Percentiles rank a stretch among this genome's conserved stretches.
phyloP scores from a whole-genome alignment of 2,797 vertebrate species.

The Silurus aristotelis region DNA sequence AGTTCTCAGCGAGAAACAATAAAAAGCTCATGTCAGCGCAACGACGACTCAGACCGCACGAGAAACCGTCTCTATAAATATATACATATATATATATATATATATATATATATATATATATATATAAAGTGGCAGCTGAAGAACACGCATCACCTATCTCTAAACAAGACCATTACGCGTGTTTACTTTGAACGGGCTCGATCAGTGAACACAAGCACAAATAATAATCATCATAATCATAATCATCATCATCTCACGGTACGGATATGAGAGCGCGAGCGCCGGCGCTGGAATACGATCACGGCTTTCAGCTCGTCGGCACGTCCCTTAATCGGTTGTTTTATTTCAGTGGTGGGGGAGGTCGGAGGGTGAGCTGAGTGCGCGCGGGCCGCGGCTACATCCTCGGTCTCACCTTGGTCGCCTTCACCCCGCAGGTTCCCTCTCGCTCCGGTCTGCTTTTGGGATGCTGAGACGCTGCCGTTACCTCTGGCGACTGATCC shows the following conservation, averaged over 20 bases:
- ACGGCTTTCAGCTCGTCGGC: constrained; percentile 1
- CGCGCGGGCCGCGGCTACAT: constrained; percentile 57
- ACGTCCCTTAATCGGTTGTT: not conserved
- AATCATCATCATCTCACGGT: constrained; percentile 1
- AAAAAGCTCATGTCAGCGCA: constrained; percentile 38
- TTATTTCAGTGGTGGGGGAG: not conserved
- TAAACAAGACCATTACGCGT: not conserved
- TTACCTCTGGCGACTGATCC: constrained; percentile 58
- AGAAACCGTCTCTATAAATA: not conserved
- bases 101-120: too few species aligned
- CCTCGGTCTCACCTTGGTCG: constrained; percentile 64
- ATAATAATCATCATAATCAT: not conserved
- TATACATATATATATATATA: too few species aligned
- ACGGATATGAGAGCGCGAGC: constrained; percentile 14
- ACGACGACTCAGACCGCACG: not conserved
- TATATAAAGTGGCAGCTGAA: not conserved
- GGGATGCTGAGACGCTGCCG: constrained; percentile 62
- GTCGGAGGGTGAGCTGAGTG: not conserved
- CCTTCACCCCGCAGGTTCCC: constrained; percentile 62
- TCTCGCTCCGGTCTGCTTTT: constrained; percentile 60
- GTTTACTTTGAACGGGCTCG: constrained; percentile 14
- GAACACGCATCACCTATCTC: not conserved
- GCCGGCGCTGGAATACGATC: not conserved
- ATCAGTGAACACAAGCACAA: too few species aligned
- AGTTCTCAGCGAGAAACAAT: constrained; percentile 56